phyloP scores from a whole-genome alignment of 1,140 invertebrate genomes.

The Anastrepha ludens region DNA sequence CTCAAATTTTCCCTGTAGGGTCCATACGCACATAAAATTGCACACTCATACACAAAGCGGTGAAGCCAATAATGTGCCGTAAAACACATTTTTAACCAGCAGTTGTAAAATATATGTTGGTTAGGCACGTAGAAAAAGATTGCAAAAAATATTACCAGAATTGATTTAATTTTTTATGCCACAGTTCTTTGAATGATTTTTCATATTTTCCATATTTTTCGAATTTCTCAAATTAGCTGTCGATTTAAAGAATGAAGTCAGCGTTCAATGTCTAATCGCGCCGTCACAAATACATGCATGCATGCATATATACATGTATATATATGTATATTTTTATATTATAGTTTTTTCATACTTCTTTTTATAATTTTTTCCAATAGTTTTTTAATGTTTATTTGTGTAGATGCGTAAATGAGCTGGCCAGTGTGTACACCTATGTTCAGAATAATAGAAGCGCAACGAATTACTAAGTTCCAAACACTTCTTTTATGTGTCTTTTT shows the following conservation, averaged over 20 bases:
- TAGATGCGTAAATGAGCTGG: not conserved
- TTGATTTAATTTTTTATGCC: not conserved
- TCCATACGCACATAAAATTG: no score
- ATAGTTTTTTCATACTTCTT: not conserved
- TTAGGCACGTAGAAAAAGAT: not conserved
- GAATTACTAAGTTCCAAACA: no score
- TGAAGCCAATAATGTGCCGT: slow-evolving; percentile 29
- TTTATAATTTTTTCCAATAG: no score
- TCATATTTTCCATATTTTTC: slow-evolving; percentile 11
- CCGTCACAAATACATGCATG: not conserved
- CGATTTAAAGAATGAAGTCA: not conserved
- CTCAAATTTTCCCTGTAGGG: no score
- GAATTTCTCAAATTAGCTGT: slow-evolving; percentile 5
- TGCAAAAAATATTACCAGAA: not conserved
- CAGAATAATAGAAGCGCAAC: no score
- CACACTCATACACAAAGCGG: not conserved
- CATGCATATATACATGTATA: not conserved
- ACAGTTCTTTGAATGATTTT: not conserved
- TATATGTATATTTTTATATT: not conserved
- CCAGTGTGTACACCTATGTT: not conserved
- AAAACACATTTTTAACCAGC: not conserved
- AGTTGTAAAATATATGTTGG: not conserved
- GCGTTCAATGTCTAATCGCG: slow-evolving; percentile 24
- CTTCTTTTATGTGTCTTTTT: no score
- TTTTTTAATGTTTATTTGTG: not conserved